These are phyloP conservation scores for Ischnura elegans DNA, from an alignment of 2,888 invertebrate species.

Conservation along the genomic window DNA sequence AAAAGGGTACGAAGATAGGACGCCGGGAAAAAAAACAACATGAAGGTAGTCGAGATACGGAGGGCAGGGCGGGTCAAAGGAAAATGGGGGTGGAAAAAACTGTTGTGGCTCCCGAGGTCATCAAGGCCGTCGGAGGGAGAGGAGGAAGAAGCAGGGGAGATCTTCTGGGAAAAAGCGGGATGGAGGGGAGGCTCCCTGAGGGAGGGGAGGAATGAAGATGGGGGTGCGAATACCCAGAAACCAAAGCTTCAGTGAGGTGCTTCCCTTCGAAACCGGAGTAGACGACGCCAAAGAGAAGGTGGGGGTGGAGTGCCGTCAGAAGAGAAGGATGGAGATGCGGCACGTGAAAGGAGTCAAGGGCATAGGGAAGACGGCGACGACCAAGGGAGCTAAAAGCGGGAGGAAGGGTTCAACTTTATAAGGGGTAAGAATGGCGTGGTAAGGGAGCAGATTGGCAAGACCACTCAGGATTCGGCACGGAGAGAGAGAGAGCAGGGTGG, in stretches of 20 bases:
- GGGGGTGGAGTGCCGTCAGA: not conserved
- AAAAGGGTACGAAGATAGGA: not conserved
- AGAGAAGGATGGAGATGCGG: not conserved
- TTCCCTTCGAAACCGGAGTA: not conserved
- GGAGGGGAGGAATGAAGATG: not conserved
- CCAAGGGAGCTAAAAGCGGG: no score
- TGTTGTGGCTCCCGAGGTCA: not conserved
- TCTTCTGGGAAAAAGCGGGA: not conserved
- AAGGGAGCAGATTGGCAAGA: not conserved
- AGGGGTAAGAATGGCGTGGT: not conserved
- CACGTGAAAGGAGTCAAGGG: not conserved
- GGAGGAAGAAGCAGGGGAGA: not conserved
- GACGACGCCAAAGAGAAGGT: not conserved
- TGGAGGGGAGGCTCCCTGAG: not conserved
- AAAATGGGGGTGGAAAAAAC: not conserved
- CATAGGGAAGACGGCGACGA: no score
- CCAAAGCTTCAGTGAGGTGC: not conserved
- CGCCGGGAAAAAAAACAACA: not conserved
- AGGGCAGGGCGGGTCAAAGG: not conserved
- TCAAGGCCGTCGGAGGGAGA: not conserved
- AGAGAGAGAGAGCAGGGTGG: no score
- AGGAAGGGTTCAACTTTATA: not conserved
- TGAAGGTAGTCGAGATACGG: not conserved
- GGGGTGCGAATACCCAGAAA: constrained; percentile 10
- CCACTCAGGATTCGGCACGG: not conserved